A percentile compares a stretch with the other conserved stretches of the same genome.
Evolutionary conservation across 2,888 invertebrate genomes (phyloP).

Genomic region (Xestia rhomboidea): DNA sequence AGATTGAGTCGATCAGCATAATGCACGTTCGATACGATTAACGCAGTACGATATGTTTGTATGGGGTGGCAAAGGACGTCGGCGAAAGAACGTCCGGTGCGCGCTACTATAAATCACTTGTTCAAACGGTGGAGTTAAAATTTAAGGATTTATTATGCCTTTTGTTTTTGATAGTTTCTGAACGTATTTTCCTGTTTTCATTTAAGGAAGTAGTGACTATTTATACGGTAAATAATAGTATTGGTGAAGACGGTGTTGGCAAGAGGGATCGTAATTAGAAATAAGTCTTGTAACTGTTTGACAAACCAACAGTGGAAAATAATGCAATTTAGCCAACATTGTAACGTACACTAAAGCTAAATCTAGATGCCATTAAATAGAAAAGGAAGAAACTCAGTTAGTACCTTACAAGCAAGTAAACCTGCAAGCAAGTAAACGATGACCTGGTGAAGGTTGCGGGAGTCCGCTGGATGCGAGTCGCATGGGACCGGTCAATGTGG

Average conservation of each 20-base stretch:
- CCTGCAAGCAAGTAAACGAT: too few species aligned
- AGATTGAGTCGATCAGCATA: constrained; percentile 24
- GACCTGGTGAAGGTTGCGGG: too few species aligned
- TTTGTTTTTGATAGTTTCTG: constrained; percentile 42
- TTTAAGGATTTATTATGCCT: constrained; percentile 42
- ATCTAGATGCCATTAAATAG: neutral
- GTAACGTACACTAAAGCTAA: neutral
- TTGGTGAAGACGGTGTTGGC: neutral
- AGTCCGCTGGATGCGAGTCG: too few species aligned
- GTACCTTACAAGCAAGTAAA: neutral
- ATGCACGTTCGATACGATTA: constrained; percentile 49
- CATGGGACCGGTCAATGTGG: too few species aligned
- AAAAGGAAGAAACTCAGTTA: neutral
- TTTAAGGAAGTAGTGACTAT: neutral
- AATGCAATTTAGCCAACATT: neutral
- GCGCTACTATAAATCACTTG: constrained; percentile 50
- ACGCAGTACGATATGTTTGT: constrained; percentile 48
- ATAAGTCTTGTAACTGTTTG: neutral
- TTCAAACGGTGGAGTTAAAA: constrained; percentile 49
- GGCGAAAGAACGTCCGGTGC: constrained; percentile 27
- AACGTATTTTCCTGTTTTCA: constrained; percentile 25
- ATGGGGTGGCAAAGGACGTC: constrained; percentile 31
- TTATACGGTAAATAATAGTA: neutral
- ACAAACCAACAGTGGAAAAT: neutral
- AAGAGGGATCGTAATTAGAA: neutral